These are phyloP conservation scores for Enteromius treurensis DNA, from an alignment of 2,797 vertebrate species.

Conservation along the genomic window DNA sequence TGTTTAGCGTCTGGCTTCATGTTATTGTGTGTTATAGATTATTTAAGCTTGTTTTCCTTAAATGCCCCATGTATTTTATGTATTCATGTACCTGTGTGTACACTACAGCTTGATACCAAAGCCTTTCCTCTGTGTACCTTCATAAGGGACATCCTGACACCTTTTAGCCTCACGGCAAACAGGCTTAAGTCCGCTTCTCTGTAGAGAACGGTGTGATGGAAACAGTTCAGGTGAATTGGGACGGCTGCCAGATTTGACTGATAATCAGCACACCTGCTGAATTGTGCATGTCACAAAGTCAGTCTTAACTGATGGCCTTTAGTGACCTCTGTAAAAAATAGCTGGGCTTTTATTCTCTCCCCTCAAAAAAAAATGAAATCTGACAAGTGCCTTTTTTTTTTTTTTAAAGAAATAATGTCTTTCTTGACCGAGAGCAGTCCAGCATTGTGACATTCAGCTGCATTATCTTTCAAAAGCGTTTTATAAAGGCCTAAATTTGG, in stretches of 20 bases:
- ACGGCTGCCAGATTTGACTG: neutral
- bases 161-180: conserved; percentile 1
- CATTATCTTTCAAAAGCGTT: neutral
- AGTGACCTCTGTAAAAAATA: neutral
- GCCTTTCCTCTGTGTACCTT: conserved; percentile 55
- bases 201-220: neutral
- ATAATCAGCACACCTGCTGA: conserved; percentile 12
- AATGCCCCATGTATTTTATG: conserved; percentile 60
- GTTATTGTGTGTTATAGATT: conserved; percentile 52
- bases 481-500: conserved; percentile 3
- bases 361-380: neutral
- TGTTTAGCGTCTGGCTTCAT: conserved; percentile 55
- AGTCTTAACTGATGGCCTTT: conserved; percentile 35
- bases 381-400: conserved; percentile 39
- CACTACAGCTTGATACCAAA: conserved; percentile 83
- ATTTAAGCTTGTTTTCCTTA: conserved; percentile 58
- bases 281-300: neutral
- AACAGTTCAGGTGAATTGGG: conserved; percentile 6
- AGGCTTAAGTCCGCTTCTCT: neutral
- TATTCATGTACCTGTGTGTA: conserved; percentile 72
- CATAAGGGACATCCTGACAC: conserved; percentile 18
- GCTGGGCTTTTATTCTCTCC: neutral
- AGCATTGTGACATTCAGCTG: conserved; percentile 8
- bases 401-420: neutral
- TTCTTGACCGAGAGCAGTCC: neutral